Percentiles rank a stretch among this genome's conserved stretches.
phyloP scores from a whole-genome alignment of 1,140 invertebrate genomes.

The Megathymus violae region DNA sequence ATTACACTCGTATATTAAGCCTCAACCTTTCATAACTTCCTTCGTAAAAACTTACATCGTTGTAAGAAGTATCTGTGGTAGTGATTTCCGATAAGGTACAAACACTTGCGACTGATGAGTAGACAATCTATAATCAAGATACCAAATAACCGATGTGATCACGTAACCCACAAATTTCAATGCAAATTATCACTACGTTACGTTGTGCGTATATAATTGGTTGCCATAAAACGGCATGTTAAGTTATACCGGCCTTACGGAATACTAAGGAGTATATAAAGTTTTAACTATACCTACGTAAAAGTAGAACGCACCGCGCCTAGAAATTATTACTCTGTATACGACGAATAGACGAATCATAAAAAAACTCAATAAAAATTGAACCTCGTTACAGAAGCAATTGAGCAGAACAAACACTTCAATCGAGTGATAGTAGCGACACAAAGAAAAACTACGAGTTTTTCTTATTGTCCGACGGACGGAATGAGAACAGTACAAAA shows the following conservation, averaged over 20 bases:
- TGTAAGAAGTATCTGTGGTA: background rate
- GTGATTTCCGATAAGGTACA: background rate
- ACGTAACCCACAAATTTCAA: constrained; percentile 34
- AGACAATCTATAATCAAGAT: background rate
- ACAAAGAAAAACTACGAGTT: constrained; percentile 52
- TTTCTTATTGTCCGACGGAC: constrained; percentile 49
- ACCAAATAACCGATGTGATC: background rate
- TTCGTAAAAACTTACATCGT: background rate
- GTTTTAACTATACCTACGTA: constrained; percentile 7
- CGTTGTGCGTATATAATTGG: constrained; percentile 32
- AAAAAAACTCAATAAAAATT: constrained; percentile 51
- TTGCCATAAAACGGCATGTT: constrained; percentile 24
- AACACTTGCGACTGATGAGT: background rate
- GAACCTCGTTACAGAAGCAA: constrained; percentile 56
- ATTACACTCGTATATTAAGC: too few species aligned
- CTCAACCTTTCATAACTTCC: background rate
- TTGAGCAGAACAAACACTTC: constrained; percentile 62
- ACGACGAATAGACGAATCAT: constrained; percentile 37
- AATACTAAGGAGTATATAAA: constrained; percentile 26
- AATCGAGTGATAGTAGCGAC: constrained; percentile 52
- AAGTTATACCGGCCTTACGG: constrained; percentile 22
- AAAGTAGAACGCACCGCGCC: constrained; percentile 18
- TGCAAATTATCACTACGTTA: constrained; percentile 28
- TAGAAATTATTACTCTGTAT: constrained; percentile 31
- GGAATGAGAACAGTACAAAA: constrained; percentile 14